Percentiles rank a stretch among this genome's conserved stretches.
phyloP scores from a whole-genome alignment of 2,113 vertebrate species.

The Corythoichthys intestinalis region DNA sequence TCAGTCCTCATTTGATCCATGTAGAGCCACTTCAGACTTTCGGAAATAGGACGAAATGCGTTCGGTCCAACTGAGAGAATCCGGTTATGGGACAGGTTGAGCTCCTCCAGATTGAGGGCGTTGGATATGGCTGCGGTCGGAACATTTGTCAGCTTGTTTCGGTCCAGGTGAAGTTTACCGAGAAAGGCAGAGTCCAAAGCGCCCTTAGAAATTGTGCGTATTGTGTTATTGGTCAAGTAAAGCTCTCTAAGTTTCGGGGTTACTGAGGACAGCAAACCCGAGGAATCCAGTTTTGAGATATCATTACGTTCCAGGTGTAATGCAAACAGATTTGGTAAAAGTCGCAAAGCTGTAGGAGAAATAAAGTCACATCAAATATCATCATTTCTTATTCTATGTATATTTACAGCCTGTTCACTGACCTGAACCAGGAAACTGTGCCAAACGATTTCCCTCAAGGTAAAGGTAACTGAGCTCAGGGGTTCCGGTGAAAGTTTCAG shows the following conservation, averaged over 20 bases:
- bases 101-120: slow-evolving; percentile 69
- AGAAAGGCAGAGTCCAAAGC: slow-evolving; percentile 72
- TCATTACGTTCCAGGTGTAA: slow-evolving; percentile 83
- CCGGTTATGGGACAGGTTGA: slow-evolving; percentile 80
- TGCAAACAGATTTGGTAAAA: slow-evolving; percentile 78
- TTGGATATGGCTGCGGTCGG: slow-evolving; percentile 70
- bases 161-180: slow-evolving; percentile 78
- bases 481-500: slow-evolving; percentile 69
- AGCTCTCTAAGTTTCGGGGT: slow-evolving; percentile 72
- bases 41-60: slow-evolving; percentile 69
- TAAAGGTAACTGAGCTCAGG: slow-evolving; percentile 79
- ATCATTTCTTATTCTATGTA: neutral
- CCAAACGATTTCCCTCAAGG: slow-evolving; percentile 80
- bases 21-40: slow-evolving; percentile 79
- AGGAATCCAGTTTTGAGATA: slow-evolving; percentile 66
- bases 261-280: slow-evolving; percentile 60
- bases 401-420: slow-evolving; percentile 1
- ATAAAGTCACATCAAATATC: slow-evolving; percentile 5
- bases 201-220: slow-evolving; percentile 52
- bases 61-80: slow-evolving; percentile 63
- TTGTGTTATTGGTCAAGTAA: slow-evolving; percentile 76
- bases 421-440: slow-evolving; percentile 67
- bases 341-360: slow-evolving; percentile 50
- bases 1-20: slow-evolving; percentile 78
- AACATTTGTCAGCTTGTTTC: slow-evolving; percentile 76